A percentile compares a stretch with the other conserved stretches of the same genome.
Evolutionary conservation across 2,113 vertebrate genomes (phyloP).

Genomic region (Paradisaea rubra): DNA sequence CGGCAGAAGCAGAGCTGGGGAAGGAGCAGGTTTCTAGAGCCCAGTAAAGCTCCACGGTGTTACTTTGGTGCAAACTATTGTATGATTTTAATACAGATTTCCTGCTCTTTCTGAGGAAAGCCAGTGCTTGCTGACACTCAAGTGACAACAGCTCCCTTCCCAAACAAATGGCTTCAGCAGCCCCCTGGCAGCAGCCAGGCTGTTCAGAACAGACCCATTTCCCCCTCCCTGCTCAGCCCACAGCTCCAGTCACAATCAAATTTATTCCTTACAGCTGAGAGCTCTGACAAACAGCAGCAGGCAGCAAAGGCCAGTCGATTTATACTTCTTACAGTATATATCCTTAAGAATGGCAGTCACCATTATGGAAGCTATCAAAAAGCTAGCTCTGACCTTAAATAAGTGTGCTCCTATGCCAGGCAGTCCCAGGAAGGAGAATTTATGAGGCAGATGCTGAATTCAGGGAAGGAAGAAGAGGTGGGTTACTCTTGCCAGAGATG

Average conservation of each 20-base stretch:
- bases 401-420: not conserved
- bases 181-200: not conserved
- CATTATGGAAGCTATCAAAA: constrained; percentile 51
- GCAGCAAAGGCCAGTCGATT: constrained; percentile 25
- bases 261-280: not conserved
- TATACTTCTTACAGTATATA: constrained; percentile 9
- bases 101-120: not conserved
- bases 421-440: constrained; percentile 9
- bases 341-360: constrained; percentile 30
- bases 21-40: not conserved
- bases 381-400: constrained; percentile 35
- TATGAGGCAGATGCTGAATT: not conserved
- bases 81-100: not conserved
- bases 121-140: rapidly evolving
- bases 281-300: constrained; percentile 8
- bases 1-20: not conserved
- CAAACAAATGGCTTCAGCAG: not conserved
- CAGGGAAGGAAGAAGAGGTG: not conserved
- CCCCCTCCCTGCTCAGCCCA: not conserved
- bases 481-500: not conserved
- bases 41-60: not conserved
- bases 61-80: not conserved
- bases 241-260: not conserved
- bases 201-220: not conserved
- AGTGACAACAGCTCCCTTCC: not conserved